Base-by-base conservation (phyloP, 2,113 vertebrate species). In the Pampusana beccarii region DNA sequence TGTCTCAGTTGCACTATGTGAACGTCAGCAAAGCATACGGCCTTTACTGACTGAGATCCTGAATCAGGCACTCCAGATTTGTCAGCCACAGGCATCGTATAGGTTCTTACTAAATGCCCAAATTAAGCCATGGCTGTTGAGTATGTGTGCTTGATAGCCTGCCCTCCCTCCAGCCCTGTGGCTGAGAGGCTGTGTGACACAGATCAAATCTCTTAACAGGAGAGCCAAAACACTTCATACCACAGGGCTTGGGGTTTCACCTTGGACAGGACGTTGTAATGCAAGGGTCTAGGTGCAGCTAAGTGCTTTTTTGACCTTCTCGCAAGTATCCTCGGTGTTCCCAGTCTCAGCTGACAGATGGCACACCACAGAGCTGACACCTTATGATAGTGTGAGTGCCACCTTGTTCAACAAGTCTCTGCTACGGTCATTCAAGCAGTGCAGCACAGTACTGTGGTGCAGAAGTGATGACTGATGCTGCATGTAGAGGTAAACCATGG, bases 51-150 rank as follows among this genome's bases (percentile, higher is more conserved):
- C 42, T 11, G 51, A 44, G 62, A 75, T 48, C 20, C 34, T 61
- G 46, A 56, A 31, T 44, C 46, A 46, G 57, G 31, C 20, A 15
- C 29, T 53, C 34, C 29, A 71, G 62, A 40, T 3, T 1, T 13
- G 6, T 46, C 80, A 92, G 2, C 44, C 31, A 31, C 2, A 69
- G n/a, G 5, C 0, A 0, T 5, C 13, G 20, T 24, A 3, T 62
- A 29, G 34, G 33, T 48, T 48, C 69, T 91, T 42, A 53, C 18
- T 56, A 31, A 91, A n/a, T 21, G 34, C 4, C 5, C 65, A 71
- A 23, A 56, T 17, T 38, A 58, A 89, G 12, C 19, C 56, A 20
- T 24, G 26, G 23, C 24, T 85, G 24, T 61, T 34, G 34, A 51
- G 42, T 29, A 38, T 5, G 2, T 13, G 11, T 23, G 17, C 23